Conservation (phyloP, 2,113 vertebrate species). For the Dissostichus mawsoni region DNA sequence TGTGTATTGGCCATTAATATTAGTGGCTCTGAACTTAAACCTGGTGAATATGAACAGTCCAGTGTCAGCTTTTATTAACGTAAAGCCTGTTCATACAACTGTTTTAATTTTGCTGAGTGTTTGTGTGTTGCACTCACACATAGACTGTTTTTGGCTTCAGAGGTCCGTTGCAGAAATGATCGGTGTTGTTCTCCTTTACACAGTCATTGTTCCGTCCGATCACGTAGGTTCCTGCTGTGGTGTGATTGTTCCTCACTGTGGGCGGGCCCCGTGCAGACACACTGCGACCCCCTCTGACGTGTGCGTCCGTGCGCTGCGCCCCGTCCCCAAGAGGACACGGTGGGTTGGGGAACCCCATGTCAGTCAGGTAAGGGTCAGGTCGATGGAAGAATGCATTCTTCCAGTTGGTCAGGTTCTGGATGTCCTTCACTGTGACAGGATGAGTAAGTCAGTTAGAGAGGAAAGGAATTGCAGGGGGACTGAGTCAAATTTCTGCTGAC, state of each 20-base stretch:
- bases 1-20: slow-evolving; percentile 91
- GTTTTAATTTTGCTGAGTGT: rapidly evolving
- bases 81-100: neutral
- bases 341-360: slow-evolving; percentile 92
- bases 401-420: slow-evolving; percentile 93
- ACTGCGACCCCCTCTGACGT: neutral
- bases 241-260: slow-evolving; percentile 57
- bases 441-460: slow-evolving; percentile 12
- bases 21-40: slow-evolving; percentile 97
- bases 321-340: slow-evolving; percentile 76
- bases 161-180: slow-evolving; percentile 93
- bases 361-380: slow-evolving; percentile 92
- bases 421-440: slow-evolving; percentile 87
- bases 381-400: slow-evolving; percentile 89
- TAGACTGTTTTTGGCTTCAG: slow-evolving; percentile 93
- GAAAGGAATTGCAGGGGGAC: neutral
- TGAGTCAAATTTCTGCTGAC: slow-evolving; percentile 31
- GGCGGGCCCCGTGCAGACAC: slow-evolving; percentile 4
- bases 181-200: slow-evolving; percentile 83
- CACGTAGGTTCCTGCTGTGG: slow-evolving; percentile 85
- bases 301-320: neutral
- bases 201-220: slow-evolving; percentile 90
- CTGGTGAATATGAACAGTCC: slow-evolving; percentile 76
- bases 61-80: neutral
- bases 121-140: slow-evolving; percentile 86